Base-by-base conservation (phyloP, 2,888 invertebrate genomes). In the Digitonthophagus gazella region DNA sequence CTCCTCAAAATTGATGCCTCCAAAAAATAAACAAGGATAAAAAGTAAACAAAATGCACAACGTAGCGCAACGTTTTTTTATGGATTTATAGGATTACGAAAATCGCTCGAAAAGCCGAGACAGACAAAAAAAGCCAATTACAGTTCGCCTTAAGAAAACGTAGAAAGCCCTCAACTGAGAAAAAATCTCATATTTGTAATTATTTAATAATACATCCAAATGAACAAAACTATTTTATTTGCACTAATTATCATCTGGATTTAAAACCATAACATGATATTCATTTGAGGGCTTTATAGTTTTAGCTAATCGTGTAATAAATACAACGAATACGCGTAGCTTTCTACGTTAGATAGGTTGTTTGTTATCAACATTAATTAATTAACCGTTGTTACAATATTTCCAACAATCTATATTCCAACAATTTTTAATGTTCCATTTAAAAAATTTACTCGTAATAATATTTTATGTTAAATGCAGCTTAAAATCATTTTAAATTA, bases 1-100 rank as follows among this genome's bases (percentile, higher is more conserved):
- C 88, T 0, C 88, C 88, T 54, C 83, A 83, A 75, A 81, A 82
- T 74, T 81, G 75, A 74, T 15, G 15, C 1, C 56, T 3, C 22
- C 18, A 11, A 16, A 16, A 54, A 55, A 11, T 15, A 65, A 15
- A 16, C 15, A 4, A 61, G 18, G n/a, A 15, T 15, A 6, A 61
- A 6, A 19, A 61, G 20, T 16, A 16, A 61, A 61, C n/a, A n/a
- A 61, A 61, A 15, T 61, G 61, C 61, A 61, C 19, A 61, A 44
- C 11, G 28, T 44, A 44, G 28, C 28, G 28, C 28, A 44, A 44
- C 6, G 11, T 44, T 44, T 44, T 44, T 6, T 44, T 44, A 44
- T 8, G 11, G 28, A n/a, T n/a, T n/a, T n/a, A n/a, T n/a, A n/a
- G n/a, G n/a, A n/a, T 44, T 44, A 8, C 11, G 6, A 44, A 44